A percentile compares a stretch with the other conserved stretches of the same genome.
These are phyloP conservation scores for Nannospalax galili DNA, from an alignment of 2,113 vertebrate species.

Conservation along the genomic window DNA sequence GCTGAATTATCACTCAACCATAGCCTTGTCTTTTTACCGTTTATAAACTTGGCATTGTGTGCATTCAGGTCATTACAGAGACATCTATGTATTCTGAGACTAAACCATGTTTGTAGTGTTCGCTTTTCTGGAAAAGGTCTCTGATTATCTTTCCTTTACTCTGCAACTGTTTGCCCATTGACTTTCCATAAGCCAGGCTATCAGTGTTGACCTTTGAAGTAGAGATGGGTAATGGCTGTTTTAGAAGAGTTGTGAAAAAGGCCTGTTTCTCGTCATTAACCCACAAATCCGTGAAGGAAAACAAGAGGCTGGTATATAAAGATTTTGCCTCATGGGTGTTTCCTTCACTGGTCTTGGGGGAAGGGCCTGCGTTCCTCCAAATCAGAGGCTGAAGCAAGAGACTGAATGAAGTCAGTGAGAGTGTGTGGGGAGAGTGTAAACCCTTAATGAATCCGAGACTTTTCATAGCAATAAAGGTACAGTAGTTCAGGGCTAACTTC, in stretches of 20 bases:
- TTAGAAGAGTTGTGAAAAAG: slow-evolving; percentile 29
- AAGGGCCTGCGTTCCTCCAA: neutral
- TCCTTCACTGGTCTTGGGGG: neutral
- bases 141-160: neutral
- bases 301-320: neutral
- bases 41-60: slow-evolving; percentile 66
- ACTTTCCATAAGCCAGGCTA: neutral
- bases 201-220: neutral
- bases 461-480: neutral
- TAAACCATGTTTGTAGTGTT: slow-evolving; percentile 12
- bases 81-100: slow-evolving; percentile 6
- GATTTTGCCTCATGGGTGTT: neutral
- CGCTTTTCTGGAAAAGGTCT: neutral
- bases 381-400: neutral
- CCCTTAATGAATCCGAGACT: rapidly evolving
- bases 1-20: slow-evolving; percentile 53
- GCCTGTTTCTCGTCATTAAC: neutral
- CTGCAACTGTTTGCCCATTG: neutral
- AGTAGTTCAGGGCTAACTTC: neutral
- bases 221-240: neutral
- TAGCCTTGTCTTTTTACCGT: slow-evolving; percentile 65
- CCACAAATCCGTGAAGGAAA: neutral
- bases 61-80: slow-evolving; percentile 59
- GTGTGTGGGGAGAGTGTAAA: neutral
- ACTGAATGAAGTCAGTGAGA: neutral